Percentiles rank a stretch among this genome's conserved stretches.
Evolutionary conservation across 2,797 vertebrate genomes (phyloP).

Genomic region (Varecia variegata): DNA sequence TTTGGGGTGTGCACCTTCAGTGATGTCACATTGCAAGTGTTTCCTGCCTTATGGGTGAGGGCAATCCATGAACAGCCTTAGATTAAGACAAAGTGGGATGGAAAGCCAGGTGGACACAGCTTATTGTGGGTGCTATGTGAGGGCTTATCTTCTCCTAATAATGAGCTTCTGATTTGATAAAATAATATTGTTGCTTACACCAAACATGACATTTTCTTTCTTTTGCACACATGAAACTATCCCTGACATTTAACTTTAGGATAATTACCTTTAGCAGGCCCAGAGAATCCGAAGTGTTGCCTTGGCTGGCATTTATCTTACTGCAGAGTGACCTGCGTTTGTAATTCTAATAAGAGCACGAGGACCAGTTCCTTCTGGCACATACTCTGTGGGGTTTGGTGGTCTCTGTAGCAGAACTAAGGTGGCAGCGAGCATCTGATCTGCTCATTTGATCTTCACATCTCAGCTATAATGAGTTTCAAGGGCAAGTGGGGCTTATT

Average conservation of each 20-base stretch:
- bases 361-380: neutral
- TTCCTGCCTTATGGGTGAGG: neutral
- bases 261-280: conserved; percentile 76
- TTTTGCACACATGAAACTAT: conserved; percentile 66
- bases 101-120: neutral
- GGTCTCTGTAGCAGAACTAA: conserved; percentile 50
- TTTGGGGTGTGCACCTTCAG: neutral
- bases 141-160: conserved; percentile 44
- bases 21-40: neutral
- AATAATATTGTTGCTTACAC: conserved; percentile 69
- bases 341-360: conserved; percentile 35
- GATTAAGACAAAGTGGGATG: neutral
- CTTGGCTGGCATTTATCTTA: conserved; percentile 77
- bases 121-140: neutral
- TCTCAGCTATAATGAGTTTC: conserved; percentile 71
- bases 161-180: conserved; percentile 64
- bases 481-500: conserved; percentile 77
- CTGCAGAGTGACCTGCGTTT: conserved; percentile 59
- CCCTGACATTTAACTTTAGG: conserved; percentile 76
- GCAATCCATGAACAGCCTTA: neutral
- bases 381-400: neutral
- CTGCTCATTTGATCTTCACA: conserved; percentile 45
- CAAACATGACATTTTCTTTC: conserved; percentile 71
- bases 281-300: conserved; percentile 58
- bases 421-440: conserved; percentile 56